These are phyloP conservation scores for Drosophila arawakana DNA, from an alignment of 1,140 invertebrate species.

Conservation along the genomic window DNA sequence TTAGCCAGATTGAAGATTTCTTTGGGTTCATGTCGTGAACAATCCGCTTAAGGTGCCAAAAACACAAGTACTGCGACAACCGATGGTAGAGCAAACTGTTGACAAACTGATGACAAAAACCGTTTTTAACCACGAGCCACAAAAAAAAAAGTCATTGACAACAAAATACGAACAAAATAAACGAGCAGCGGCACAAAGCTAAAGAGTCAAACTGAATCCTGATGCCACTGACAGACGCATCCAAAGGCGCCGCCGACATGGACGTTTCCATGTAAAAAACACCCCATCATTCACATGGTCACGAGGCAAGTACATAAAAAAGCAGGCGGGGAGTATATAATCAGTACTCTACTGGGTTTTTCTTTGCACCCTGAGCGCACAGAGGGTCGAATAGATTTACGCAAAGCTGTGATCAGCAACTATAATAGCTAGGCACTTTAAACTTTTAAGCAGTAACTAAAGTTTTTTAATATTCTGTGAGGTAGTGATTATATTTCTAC, in stretches of 20 bases:
- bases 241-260: slow-evolving; percentile 16
- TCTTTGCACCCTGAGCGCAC: not conserved
- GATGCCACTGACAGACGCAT: slow-evolving; percentile 52
- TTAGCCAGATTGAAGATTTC: not conserved
- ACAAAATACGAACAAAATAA: slow-evolving; percentile 22
- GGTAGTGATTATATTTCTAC: too few species aligned
- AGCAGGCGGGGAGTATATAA: slow-evolving; percentile 34
- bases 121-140: slow-evolving; percentile 59
- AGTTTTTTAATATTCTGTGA: too few species aligned
- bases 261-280: slow-evolving; percentile 22
- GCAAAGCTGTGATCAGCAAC: too few species aligned
- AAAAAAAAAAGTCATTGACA: slow-evolving; percentile 56
- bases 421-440: too few species aligned
- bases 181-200: slow-evolving; percentile 56
- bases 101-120: slow-evolving; percentile 15
- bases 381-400: too few species aligned
- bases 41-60: slow-evolving; percentile 20
- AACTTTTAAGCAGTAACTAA: too few species aligned
- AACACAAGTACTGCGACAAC: slow-evolving; percentile 18
- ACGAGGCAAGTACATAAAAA: slow-evolving; percentile 28
- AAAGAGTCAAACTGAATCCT: slow-evolving; percentile 66
- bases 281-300: slow-evolving; percentile 21
- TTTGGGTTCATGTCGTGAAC: not conserved
- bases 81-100: slow-evolving; percentile 2
- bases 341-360: slow-evolving; percentile 11